A percentile compares a stretch with the other conserved stretches of the same genome.
phyloP scores from a whole-genome alignment of 2,797 vertebrate genomes.

The Emys orbicularis region DNA sequence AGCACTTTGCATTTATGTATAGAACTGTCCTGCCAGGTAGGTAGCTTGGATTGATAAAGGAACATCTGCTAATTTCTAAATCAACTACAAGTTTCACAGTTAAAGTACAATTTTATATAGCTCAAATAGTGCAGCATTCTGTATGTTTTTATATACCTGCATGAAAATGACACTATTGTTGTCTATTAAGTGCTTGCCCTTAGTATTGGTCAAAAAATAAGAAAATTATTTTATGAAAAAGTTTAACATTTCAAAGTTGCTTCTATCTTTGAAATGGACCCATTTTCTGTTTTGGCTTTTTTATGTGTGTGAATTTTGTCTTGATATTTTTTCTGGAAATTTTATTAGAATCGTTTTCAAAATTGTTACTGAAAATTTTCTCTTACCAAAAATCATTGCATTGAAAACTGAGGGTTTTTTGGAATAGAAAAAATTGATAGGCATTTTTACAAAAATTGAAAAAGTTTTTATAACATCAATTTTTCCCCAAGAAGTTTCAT shows the following conservation, averaged over 20 bases:
- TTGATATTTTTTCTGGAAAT: background rate
- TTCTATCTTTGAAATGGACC: background rate
- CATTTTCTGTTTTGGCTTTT: background rate
- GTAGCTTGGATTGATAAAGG: background rate
- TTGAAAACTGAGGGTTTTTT: background rate
- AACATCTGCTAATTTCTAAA: background rate
- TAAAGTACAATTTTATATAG: background rate
- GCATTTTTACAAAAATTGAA: background rate
- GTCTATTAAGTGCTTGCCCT: background rate
- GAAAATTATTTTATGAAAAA: background rate
- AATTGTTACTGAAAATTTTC: background rate
- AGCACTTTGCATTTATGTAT: slow-evolving; percentile 97
- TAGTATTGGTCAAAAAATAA: background rate
- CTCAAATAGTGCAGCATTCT: background rate
- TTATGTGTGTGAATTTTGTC: background rate
- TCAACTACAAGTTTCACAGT: background rate
- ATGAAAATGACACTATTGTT: background rate
- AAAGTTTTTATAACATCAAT: background rate
- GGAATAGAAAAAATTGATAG: background rate
- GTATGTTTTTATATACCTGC: background rate
- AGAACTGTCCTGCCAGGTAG: slow-evolving; percentile 95
- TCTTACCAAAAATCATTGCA: background rate
- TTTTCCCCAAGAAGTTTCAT: background rate
- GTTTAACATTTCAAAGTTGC: background rate
- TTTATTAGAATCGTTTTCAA: background rate